Evolutionary conservation across 2,113 vertebrate genomes (phyloP).

Genomic region (Quiscalus mexicanus): DNA sequence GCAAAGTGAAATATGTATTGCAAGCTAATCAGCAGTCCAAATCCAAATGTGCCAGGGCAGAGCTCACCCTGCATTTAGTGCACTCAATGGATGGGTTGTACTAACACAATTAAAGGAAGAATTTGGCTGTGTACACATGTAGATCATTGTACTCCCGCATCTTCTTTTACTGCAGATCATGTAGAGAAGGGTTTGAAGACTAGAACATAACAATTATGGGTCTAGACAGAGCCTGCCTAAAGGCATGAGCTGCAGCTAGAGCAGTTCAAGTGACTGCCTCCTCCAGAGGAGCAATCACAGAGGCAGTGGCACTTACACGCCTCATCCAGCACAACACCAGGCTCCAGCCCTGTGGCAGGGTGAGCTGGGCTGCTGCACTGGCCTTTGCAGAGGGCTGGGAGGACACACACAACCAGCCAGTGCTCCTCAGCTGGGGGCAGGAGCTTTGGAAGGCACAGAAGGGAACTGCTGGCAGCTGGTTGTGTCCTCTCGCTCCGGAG

Average conservation of each 20-base stretch:
- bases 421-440: background rate
- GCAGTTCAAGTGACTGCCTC: background rate
- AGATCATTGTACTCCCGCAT: background rate
- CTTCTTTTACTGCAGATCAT: background rate
- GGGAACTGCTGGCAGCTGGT: background rate
- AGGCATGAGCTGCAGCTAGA: background rate
- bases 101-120: conserved; percentile 13
- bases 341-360: background rate
- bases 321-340: background rate
- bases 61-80: conserved; percentile 18
- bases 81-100: conserved; percentile 3
- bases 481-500: background rate
- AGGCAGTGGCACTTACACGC: background rate
- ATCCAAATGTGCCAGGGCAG: conserved; percentile 19
- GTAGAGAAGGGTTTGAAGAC: background rate
- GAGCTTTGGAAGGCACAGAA: background rate
- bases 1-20: conserved; percentile 15
- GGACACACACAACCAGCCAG: background rate
- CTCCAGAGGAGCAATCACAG: background rate
- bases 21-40: conserved; percentile 41
- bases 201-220: conserved; percentile 2
- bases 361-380: background rate
- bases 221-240: conserved; percentile 17
- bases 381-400: background rate
- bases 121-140: background rate